A percentile compares a stretch with the other conserved stretches of the same genome.
These are phyloP conservation scores for Aricia artaxerxes DNA, from an alignment of 2,888 invertebrate genomes.

Conservation along the genomic window DNA sequence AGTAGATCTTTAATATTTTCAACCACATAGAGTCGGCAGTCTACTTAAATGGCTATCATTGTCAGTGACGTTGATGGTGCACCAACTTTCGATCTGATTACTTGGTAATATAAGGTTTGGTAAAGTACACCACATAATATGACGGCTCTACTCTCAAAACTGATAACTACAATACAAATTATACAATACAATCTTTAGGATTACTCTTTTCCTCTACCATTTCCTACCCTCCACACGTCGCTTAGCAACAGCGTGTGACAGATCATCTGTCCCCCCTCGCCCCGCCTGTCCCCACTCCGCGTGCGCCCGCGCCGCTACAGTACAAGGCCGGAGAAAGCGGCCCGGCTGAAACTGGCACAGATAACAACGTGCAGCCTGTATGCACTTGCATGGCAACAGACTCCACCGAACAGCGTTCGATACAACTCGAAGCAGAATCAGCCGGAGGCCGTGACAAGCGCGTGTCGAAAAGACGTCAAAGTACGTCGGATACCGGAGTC, in stretches of 20 bases:
- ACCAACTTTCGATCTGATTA: too few relatives aligned
- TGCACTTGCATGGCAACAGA: slow-evolving; percentile 14
- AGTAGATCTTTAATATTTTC: too few relatives aligned
- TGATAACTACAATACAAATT: too few relatives aligned
- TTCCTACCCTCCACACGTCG: not conserved
- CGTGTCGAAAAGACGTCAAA: too few relatives aligned
- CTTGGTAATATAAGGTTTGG: too few relatives aligned
- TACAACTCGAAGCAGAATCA: too few relatives aligned
- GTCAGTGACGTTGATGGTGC: too few relatives aligned
- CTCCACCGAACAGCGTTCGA: not conserved
- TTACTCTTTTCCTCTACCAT: not conserved
- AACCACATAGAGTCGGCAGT: too few relatives aligned
- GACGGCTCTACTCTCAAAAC: not conserved
- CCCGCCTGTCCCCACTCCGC: not conserved
- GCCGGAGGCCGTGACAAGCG: too few relatives aligned
- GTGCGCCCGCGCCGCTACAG: slow-evolving; percentile 10
- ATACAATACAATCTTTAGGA: not conserved
- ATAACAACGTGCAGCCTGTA: not conserved
- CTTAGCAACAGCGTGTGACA: slow-evolving; percentile 17
- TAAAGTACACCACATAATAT: not conserved
- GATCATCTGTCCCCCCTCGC: not conserved
- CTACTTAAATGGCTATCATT: too few relatives aligned
- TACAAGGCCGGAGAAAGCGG: slow-evolving; percentile 16
- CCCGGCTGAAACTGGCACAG: slow-evolving; percentile 17
- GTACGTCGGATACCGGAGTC: too few relatives aligned